A percentile compares a stretch with the other conserved stretches of the same genome.
Conservation (phyloP, 2,113 vertebrate species). For the Tapirus terrestris region DNA sequence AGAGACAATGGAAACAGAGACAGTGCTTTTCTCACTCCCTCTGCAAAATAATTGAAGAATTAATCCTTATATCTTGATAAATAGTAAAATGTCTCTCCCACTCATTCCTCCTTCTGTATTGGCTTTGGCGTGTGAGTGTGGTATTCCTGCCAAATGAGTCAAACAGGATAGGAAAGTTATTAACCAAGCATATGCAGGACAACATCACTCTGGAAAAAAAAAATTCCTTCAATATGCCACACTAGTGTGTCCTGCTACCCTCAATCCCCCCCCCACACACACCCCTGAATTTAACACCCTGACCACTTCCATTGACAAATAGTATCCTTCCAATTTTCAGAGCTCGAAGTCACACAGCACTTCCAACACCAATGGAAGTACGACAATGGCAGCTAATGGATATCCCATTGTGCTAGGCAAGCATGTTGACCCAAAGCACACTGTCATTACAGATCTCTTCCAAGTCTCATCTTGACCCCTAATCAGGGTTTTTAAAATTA, state of each 20-base stretch:
- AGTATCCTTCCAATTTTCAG: constrained; percentile 46
- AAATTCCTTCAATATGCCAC: constrained; percentile 25
- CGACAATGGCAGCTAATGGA: constrained; percentile 65
- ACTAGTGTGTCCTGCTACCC: neutral
- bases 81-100: neutral
- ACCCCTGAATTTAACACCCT: constrained; percentile 7
- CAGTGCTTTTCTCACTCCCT: neutral
- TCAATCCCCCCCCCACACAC: neutral
- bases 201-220: neutral
- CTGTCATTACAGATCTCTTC: constrained; percentile 60
- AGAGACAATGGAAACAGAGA: constrained; percentile 28
- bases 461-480: constrained; percentile 62
- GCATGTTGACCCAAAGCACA: constrained; percentile 40
- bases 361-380: constrained; percentile 23
- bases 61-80: neutral
- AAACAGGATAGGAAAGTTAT: constrained; percentile 24
- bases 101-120: neutral
- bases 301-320: constrained; percentile 50
- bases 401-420: constrained; percentile 54
- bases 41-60: neutral
- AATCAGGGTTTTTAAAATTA: constrained; percentile 66
- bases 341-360: constrained; percentile 47
- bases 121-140: neutral
- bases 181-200: neutral
- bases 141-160: neutral